These are phyloP conservation scores for Spilarctia lutea DNA, from an alignment of 2,888 invertebrate species.

Conservation along the genomic window DNA sequence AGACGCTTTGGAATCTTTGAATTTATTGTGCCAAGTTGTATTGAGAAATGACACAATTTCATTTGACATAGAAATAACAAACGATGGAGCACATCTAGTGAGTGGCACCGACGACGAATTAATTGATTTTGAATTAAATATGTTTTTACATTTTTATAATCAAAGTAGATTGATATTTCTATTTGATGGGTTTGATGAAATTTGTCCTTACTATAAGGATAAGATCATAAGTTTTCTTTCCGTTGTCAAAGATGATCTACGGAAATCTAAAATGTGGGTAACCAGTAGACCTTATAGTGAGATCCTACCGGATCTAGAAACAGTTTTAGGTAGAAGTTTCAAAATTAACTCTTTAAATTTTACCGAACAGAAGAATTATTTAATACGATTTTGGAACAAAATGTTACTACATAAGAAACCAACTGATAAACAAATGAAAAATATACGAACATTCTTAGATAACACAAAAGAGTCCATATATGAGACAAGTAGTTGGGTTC, in stretches of 20 bases:
- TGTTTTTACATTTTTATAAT: slow-evolving; percentile 22
- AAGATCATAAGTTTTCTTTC: slow-evolving; percentile 10
- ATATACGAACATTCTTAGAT: slow-evolving; percentile 10
- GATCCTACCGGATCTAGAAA: too few relatives aligned
- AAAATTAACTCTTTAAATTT: slow-evolving; percentile 21
- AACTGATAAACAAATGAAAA: slow-evolving; percentile 23
- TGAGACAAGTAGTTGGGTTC: background rate
- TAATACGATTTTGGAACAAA: slow-evolving; percentile 24
- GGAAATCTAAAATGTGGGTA: slow-evolving; percentile 26
- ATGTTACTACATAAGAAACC: slow-evolving; percentile 23
- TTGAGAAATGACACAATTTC: background rate
- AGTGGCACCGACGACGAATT: background rate
- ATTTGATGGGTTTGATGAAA: slow-evolving; percentile 28
- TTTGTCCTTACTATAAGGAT: slow-evolving; percentile 18
- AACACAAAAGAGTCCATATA: background rate
- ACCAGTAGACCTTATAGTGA: slow-evolving; percentile 40
- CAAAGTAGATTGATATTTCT: slow-evolving; percentile 15
- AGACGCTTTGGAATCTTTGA: background rate
- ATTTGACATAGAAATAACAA: background rate
- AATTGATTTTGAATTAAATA: slow-evolving; percentile 6
- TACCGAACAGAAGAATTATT: slow-evolving; percentile 24
- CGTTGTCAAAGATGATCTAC: slow-evolving; percentile 2
- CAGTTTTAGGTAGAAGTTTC: slow-evolving; percentile 24
- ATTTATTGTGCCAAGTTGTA: slow-evolving; percentile 9
- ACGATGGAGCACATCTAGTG: background rate